A percentile compares a stretch with the other conserved stretches of the same genome.
Conservation (phyloP, 2,797 vertebrate species). For the Cercopithecus hamlyni region DNA sequence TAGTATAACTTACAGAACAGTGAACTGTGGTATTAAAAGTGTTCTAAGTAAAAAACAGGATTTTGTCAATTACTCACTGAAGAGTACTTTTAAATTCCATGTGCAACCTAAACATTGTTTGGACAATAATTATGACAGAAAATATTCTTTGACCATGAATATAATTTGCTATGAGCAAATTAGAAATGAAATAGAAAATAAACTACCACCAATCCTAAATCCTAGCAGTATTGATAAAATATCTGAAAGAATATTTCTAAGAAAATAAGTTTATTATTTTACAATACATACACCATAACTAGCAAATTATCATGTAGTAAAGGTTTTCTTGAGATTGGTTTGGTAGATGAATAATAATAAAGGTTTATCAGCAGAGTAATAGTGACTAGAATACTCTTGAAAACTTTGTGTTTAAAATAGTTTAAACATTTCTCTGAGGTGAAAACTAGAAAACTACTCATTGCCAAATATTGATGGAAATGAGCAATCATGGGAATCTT, state of each 20-base stretch:
- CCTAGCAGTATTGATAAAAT: not conserved
- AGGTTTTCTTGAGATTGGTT: not conserved
- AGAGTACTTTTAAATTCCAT: not conserved
- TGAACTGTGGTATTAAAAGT: not conserved
- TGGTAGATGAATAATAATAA: not conserved
- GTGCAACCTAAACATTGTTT: not conserved
- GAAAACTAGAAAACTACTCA: not conserved
- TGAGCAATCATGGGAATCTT: not conserved
- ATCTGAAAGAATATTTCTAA: not conserved
- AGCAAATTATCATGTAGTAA: not conserved
- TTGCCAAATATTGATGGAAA: not conserved
- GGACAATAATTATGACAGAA: not conserved
- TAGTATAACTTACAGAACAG: not conserved
- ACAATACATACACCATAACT: not conserved
- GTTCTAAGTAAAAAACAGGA: not conserved
- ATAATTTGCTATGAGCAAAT: not conserved
- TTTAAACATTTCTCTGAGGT: not conserved
- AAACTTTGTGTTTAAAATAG: not conserved
- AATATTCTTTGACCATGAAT: not conserved
- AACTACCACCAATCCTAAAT: not conserved
- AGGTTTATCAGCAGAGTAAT: not conserved
- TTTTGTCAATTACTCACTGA: not conserved
- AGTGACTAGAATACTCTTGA: not conserved
- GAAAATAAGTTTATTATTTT: not conserved
- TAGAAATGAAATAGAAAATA: not conserved